Evolutionary conservation across 2,113 vertebrate genomes (phyloP).

Genomic region (Camelus bactrianus): DNA sequence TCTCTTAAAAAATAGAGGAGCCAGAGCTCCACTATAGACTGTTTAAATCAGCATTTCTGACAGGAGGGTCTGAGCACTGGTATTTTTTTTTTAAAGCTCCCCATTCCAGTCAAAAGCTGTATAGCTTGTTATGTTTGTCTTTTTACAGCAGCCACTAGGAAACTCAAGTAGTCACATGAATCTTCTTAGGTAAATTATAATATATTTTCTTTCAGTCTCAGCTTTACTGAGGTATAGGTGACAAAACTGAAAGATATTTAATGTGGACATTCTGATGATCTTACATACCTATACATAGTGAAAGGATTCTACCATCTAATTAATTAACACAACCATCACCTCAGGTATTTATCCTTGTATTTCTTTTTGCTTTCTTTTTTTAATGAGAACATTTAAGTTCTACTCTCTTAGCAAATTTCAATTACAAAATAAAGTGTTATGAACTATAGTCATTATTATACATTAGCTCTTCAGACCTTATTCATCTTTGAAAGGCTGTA

Average conservation of each 20-base stretch:
- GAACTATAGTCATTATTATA: neutral
- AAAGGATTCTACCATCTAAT: neutral
- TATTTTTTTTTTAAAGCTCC: neutral
- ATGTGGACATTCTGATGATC: neutral
- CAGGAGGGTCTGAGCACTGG: too few relatives aligned
- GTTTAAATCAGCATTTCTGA: slow-evolving; percentile 11
- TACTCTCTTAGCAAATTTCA: neutral
- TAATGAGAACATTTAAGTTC: slow-evolving; percentile 3
- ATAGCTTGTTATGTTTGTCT: neutral
- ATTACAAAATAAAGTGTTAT: neutral
- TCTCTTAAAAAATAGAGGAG: neutral
- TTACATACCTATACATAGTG: neutral
- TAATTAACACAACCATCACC: neutral
- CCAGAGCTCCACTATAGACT: neutral
- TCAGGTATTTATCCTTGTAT: neutral
- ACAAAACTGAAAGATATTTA: neutral
- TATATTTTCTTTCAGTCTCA: neutral
- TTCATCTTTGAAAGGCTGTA: neutral
- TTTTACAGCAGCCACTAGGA: neutral
- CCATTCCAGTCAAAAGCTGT: neutral
- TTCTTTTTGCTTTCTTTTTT: neutral
- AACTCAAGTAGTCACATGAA: neutral
- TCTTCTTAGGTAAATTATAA: neutral
- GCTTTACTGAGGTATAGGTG: neutral
- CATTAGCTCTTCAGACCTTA: neutral